These are phyloP conservation scores for Platysteira castanea DNA, from an alignment of 2,113 vertebrate genomes.

Conservation along the genomic window DNA sequence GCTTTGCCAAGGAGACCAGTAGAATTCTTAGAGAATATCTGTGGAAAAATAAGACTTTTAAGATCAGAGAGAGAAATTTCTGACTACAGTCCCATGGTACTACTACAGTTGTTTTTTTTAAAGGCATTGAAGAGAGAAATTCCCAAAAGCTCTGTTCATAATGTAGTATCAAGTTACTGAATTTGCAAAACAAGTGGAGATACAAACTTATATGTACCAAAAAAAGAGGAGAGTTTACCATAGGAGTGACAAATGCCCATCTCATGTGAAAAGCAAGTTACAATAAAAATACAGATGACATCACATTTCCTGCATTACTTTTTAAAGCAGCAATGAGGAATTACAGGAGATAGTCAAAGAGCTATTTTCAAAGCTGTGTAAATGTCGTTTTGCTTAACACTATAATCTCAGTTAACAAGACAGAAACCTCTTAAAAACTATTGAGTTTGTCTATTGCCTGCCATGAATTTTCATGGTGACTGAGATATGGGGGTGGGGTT, in stretches of 20 bases:
- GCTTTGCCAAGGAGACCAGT: neutral
- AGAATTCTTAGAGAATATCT: neutral
- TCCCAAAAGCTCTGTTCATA: neutral
- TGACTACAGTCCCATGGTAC: neutral
- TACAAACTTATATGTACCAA: neutral
- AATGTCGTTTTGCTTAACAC: neutral
- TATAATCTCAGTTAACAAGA: neutral
- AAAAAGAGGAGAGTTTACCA: neutral
- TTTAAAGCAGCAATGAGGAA: neutral
- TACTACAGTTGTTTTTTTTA: neutral
- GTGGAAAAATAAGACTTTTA: neutral
- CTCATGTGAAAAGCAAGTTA: neutral
- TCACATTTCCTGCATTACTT: neutral
- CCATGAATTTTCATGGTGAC: neutral
- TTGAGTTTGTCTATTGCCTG: neutral
- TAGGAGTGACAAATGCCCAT: neutral
- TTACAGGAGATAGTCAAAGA: neutral
- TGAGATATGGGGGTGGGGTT: fast-evolving
- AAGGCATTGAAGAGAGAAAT: neutral
- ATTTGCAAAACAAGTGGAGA: neutral
- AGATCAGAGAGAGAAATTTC: neutral
- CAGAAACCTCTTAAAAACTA: neutral
- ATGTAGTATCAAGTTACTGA: neutral
- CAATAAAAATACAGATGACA: neutral
- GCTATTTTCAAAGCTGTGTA: neutral